Base-by-base conservation (phyloP, 2,113 vertebrate species). In the Triplophysa rosa region DNA sequence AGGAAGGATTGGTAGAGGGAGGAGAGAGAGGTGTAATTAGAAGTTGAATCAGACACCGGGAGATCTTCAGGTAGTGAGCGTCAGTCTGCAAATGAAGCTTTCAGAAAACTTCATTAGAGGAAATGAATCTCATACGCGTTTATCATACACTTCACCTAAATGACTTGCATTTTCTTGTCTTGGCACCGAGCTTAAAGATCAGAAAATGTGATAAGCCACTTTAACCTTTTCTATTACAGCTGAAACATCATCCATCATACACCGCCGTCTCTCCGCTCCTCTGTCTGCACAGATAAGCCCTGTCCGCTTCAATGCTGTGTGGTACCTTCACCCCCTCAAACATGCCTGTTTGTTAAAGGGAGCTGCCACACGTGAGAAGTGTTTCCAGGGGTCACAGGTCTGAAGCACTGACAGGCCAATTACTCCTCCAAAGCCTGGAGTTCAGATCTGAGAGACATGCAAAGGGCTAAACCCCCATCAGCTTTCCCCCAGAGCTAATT, bases 41-140 rank as follows among this genome's bases (percentile, higher is more conserved):
- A 81, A 21, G 19, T 67, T 47, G 17, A 68, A 67, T 84, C 73
- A 10, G 67, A 73, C 45, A 70, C 54, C n/a, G n/a, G 45, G 67
- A 78, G 73, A 21, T 24, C 72, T 66, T 29, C 73, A 67, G 73
- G 79, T 83, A 66, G 72, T 63, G 70, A 37, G 37, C 80, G 71
- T 65, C 62, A 64, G 78, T 63, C 79, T 58, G 62, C 58, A 77
- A 78, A 78, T 68, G 71, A 80, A 70, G 69, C 47, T 56, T 56
- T 47, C 66, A 59, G 69, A 78, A 70, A 85, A 70, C 77, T 79
- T 80, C 49, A 83, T 85, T 77, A 71, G 49, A 76, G 66, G 81
- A 81, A 79, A 81, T 76, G 80, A 67, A 77, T 81, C 52, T 74
- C 67, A 49, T 4, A 12, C 29, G 68, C 8, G 21, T 58, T 85